Percentiles rank a stretch among this genome's conserved stretches.
Evolutionary conservation across 2,113 vertebrate species (phyloP).

Genomic region (Calyptommatus sinebrachiatus): DNA sequence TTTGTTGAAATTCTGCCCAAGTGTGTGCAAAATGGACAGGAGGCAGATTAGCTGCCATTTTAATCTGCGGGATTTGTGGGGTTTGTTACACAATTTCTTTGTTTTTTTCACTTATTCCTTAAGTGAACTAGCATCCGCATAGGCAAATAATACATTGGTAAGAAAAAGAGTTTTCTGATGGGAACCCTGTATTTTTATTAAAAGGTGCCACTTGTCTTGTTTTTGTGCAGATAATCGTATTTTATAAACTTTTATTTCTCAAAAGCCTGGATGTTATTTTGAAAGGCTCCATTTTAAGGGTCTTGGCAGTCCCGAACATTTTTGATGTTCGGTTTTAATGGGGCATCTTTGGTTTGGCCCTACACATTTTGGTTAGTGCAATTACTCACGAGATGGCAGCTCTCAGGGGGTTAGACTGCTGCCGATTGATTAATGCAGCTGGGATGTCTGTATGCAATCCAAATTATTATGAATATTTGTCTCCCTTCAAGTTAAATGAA

Average conservation of each 20-base stretch:
- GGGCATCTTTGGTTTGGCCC: neutral
- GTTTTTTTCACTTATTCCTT: neutral
- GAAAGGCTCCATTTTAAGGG: neutral
- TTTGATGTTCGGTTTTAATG: neutral
- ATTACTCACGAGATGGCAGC: conserved; percentile 13
- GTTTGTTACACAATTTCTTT: neutral
- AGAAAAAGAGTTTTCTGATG: neutral
- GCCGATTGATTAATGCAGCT: conserved; percentile 25
- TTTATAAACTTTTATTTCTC: neutral
- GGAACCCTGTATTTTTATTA: neutral
- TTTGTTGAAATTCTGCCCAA: too few relatives aligned
- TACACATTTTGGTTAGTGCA: neutral
- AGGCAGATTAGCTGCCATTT: too few relatives aligned
- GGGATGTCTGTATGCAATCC: conserved; percentile 13
- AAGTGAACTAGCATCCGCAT: neutral
- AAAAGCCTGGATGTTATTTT: neutral
- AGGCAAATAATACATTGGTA: neutral
- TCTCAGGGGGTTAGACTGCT: conserved; percentile 18
- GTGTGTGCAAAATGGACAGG: neutral
- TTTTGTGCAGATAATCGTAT: neutral
- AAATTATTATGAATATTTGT: conserved; percentile 45
- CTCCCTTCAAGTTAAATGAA: conserved; percentile 45
- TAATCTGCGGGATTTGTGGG: too few relatives aligned
- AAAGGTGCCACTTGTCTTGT: neutral
- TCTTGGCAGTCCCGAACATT: conserved; percentile 28